These are phyloP conservation scores for Orchestes rusci DNA, from an alignment of 2,888 invertebrate genomes.

Conservation along the genomic window DNA sequence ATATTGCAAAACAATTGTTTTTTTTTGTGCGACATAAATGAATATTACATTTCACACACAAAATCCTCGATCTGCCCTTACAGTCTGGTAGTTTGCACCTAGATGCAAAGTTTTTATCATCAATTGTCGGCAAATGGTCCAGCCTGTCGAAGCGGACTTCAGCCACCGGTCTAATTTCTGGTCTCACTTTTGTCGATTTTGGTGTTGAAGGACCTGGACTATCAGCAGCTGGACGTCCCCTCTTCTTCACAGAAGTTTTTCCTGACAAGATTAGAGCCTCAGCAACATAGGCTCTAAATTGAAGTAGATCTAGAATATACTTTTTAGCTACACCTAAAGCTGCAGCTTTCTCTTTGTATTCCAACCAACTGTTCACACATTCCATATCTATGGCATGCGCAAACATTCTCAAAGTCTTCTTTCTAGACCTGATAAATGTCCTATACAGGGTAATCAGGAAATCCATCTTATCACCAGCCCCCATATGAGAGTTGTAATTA, in stretches of 20 bases:
- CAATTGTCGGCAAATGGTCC: background rate
- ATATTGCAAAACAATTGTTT: too few species aligned
- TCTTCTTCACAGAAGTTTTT: too few species aligned
- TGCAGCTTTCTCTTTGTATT: background rate
- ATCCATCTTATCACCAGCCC: too few species aligned
- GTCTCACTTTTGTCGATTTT: background rate
- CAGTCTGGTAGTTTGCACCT: too few species aligned
- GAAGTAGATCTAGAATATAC: background rate
- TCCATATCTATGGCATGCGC: background rate
- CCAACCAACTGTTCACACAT: background rate
- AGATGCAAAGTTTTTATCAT: too few species aligned
- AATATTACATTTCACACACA: background rate
- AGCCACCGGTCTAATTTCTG: background rate
- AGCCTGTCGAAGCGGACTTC: background rate
- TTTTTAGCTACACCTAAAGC: background rate
- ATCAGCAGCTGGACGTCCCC: background rate
- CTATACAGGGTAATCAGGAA: too few species aligned
- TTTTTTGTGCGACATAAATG: background rate
- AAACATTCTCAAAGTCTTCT: constrained; percentile 19
- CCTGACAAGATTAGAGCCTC: background rate
- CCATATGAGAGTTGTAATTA: too few species aligned
- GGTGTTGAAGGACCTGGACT: background rate
- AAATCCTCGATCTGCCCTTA: too few species aligned
- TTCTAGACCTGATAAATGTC: constrained; percentile 26
- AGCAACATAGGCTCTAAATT: background rate